Conservation (phyloP, 2,888 invertebrate species). For the Drosophila fulvimacula region DNA sequence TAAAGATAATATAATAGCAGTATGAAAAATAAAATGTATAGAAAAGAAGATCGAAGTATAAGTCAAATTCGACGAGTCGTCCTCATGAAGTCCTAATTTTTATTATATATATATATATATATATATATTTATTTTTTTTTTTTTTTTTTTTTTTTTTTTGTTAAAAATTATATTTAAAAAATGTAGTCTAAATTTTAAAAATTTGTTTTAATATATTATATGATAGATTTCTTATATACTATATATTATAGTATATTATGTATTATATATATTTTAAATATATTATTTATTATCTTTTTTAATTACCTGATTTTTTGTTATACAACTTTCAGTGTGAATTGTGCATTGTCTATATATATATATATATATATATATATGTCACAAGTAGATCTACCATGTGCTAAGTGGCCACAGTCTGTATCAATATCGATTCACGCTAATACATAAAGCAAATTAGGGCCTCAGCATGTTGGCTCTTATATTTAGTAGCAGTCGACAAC, state of each 20-base stretch:
- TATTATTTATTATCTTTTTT: not conserved
- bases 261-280: too few species aligned
- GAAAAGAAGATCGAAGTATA: not conserved
- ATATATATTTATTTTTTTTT: too few species aligned
- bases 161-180: too few species aligned
- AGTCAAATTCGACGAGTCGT: too few species aligned
- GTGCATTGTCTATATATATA: not conserved
- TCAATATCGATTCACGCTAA: slow-evolving; percentile 20
- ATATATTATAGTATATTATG: too few species aligned
- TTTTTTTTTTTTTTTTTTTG: too few species aligned
- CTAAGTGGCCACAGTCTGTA: slow-evolving; percentile 47
- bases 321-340: not conserved
- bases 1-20: not conserved
- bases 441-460: slow-evolving; percentile 30
- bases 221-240: too few species aligned
- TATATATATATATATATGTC: slow-evolving; percentile 2
- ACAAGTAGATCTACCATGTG: slow-evolving; percentile 44
- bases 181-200: too few species aligned
- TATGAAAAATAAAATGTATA: too few species aligned
- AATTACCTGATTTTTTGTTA: not conserved
- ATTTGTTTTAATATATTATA: too few species aligned
- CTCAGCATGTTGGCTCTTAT: slow-evolving; percentile 21
- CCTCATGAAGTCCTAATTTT: too few species aligned
- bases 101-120: too few species aligned
- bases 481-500: slow-evolving; percentile 27